Evolutionary conservation across 1,140 invertebrate species (phyloP), one percentile per base, ranked within the genome.

Genomic region (Drosophila repletoides): DNA sequence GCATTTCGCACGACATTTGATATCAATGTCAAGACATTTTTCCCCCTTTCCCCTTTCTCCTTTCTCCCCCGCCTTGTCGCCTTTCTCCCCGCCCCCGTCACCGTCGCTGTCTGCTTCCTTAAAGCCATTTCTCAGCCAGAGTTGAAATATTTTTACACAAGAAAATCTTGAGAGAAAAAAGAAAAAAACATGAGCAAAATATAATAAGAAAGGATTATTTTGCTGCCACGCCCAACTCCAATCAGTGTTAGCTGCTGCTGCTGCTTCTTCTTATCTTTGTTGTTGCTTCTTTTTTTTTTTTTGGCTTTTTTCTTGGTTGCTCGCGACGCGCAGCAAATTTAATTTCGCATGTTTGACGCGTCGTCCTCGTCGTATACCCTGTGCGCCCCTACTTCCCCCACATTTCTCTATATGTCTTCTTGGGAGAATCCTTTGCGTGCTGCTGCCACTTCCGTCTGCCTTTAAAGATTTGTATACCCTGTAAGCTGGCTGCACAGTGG

Each of bases 21-120:
- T 86, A 84, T 84, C 80, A 84, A 84, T 84, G 80, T 84, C 80
- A 84, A 75, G 75, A 48, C 65, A 75, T 80, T 84, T 80, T 72
- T 49, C 45, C 21, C 22, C 29, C 29, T 9, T 4, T 7, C n/a
- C 26, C 45, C 5, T 5, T 10, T 2, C n/a, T 1, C 3, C 21
- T 22, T 21, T n/a, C 9, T 3, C 15, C 7, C 14, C 0, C 5
- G 14, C 10, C 12, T 21, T 40, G n/a, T n/a, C n/a, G n/a, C n/a
- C 45, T 7, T 33, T 34, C 43, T 24, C 12, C 46, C 56, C 52
- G 34, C 26, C 40, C 45, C 24, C 21, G 29, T 21, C 24, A 40
- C 34, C 51, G 43, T 58, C 56, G 3, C 17, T 19, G 3, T 21
- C 19, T 46, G 58, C 65, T 64, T 64, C 56, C 64, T 69, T 69